These are phyloP conservation scores for Lepidurus packardi DNA, from an alignment of 1,140 invertebrate genomes.

Conservation along the genomic window DNA sequence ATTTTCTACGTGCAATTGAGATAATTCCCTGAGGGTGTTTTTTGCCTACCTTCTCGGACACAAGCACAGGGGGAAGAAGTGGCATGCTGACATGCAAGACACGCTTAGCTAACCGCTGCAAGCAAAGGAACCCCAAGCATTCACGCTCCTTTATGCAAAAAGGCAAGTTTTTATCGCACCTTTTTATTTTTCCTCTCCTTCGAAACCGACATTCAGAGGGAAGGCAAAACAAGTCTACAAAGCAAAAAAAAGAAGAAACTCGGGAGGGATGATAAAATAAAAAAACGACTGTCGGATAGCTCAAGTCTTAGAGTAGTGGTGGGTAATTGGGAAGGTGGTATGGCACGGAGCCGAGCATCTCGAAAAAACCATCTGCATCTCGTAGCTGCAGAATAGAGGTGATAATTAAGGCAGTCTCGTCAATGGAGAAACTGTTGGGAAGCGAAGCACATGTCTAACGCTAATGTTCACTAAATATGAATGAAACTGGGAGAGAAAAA, in stretches of 20 bases:
- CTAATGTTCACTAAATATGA: no score
- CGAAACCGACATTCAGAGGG: not conserved
- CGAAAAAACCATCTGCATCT: not conserved
- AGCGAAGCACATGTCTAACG: no score
- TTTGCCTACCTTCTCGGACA: not conserved
- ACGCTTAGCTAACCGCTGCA: conserved; percentile 20
- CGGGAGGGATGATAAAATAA: not conserved
- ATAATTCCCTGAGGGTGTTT: not conserved
- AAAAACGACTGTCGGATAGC: not conserved
- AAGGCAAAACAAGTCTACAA: not conserved
- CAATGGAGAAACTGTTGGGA: no score
- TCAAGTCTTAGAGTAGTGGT: no score
- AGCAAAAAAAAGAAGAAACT: not conserved
- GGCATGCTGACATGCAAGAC: conserved; percentile 20
- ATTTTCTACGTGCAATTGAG: conserved; percentile 19
- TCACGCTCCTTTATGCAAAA: conserved; percentile 21
- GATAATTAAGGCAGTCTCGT: no score
- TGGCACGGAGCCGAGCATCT: not conserved
- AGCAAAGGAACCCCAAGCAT: conserved; percentile 9
- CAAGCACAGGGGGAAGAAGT: conserved; percentile 5
- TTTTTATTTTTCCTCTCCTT: not conserved
- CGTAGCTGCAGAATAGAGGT: no score
- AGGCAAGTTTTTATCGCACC: conserved; percentile 13
- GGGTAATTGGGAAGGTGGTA: not conserved
- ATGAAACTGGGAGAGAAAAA: no score